Base-by-base conservation (phyloP, 2,888 invertebrate species). In the Drosophila gaucha region DNA sequence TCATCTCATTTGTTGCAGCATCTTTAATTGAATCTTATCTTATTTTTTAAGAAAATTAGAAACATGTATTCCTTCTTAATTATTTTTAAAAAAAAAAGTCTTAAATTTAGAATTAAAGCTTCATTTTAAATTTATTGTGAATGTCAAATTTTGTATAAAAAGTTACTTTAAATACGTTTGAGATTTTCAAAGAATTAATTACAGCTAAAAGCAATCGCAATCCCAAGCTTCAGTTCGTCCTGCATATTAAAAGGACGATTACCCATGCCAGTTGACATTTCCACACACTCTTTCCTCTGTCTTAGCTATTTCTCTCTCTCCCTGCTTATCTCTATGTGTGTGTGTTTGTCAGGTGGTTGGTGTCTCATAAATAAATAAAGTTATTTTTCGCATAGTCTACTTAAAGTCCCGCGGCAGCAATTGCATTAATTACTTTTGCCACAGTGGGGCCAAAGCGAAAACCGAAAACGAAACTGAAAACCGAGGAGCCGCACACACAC, bases 361-460 rank as follows among this genome's bases (percentile, higher is more conserved):
- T 84, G 75, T 54, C 72, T 79, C 86, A 87, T 89, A 83, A 89
- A 89, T 86, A 82, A 82, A 80, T 82, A 47, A 86, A 84, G 72
- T 72, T 77, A 70, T 80, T 80, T 86, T 80, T 72, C 64, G 62
- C 65, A 77, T 67, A 65, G 63, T 57, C 63, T 63, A 41, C 69
- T 82, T 55, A 67, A 59, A 57, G 73, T 83, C 80, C 78, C 80
- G 76, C 62, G 74, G 71, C 62, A 78, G 72, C 77, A 77, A 82
- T 84, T 77, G 75, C 82, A 82, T 80, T 80, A 78, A 77, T 86
- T 78, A 77, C 75, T 64, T 73, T 63, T 69, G 60, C 60, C 71
- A 83, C 64, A 57, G 62, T 67, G 57, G 62, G 46, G 33, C 44
- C 60, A 33, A 58, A 49, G 72, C 54, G 54, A 57, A 20, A 55